Percentiles rank a stretch among this genome's conserved stretches.
Evolutionary conservation across 2,888 invertebrate genomes (phyloP).

Genomic region (Smittia sp.): DNA sequence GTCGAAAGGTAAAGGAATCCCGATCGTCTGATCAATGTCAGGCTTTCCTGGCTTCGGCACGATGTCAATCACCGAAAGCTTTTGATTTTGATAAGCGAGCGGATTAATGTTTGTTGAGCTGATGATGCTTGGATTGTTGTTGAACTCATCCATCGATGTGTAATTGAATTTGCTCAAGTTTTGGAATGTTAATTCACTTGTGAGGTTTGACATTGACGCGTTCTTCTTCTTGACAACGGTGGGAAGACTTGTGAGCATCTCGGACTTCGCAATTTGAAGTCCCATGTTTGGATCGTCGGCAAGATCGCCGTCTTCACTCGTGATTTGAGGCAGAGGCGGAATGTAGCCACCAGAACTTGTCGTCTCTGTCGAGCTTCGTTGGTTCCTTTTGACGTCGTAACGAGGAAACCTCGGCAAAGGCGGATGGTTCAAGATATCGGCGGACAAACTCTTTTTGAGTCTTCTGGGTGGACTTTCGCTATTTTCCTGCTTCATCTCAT

Average conservation of each 20-base stretch:
- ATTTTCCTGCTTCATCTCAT: background rate
- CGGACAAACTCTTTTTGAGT: slow-evolving; percentile 10
- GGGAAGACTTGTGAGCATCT: background rate
- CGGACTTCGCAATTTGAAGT: background rate
- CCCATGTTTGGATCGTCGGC: background rate
- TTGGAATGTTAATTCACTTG: slow-evolving; percentile 15
- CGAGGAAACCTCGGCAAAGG: slow-evolving; percentile 44
- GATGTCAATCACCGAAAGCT: slow-evolving; percentile 41
- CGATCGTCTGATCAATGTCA: slow-evolving; percentile 48
- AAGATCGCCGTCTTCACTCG: background rate
- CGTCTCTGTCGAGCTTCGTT: slow-evolving; percentile 20
- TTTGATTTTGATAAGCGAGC: background rate
- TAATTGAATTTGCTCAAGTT: slow-evolving; percentile 28
- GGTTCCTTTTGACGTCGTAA: background rate
- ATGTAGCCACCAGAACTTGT: slow-evolving; percentile 4
- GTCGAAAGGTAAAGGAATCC: slow-evolving; percentile 45
- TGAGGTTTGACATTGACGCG: slow-evolving; percentile 6
- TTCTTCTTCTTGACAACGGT: background rate
- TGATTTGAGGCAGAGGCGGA: slow-evolving; percentile 20
- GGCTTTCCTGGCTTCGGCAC: slow-evolving; percentile 40
- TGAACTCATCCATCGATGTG: background rate
- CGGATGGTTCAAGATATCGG: slow-evolving; percentile 42
- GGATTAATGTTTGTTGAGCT: background rate
- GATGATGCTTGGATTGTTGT: slow-evolving; percentile 15
- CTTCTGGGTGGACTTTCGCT: slow-evolving; percentile 34